Percentiles rank a stretch among this genome's conserved stretches.
These are phyloP conservation scores for Hafferia zeledoni DNA, from an alignment of 2,797 vertebrate genomes.

Conservation along the genomic window DNA sequence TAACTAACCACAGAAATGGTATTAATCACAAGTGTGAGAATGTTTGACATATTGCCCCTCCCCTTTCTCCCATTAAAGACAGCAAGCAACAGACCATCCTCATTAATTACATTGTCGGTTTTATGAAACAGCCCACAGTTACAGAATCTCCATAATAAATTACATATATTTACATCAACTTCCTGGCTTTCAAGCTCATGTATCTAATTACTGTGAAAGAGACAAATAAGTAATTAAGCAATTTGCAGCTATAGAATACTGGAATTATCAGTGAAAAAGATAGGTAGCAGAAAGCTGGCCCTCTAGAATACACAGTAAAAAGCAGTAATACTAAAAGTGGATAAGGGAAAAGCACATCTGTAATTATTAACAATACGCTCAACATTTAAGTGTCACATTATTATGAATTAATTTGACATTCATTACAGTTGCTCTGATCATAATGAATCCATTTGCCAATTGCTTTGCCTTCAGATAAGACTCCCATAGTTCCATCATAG, in stretches of 20 bases:
- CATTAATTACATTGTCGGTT: constrained; percentile 51
- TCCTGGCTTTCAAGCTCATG: not conserved
- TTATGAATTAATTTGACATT: constrained; percentile 61
- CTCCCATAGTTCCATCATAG: constrained; percentile 18
- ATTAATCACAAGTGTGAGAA: not conserved
- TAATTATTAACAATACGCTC: constrained; percentile 49
- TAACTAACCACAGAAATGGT: not conserved
- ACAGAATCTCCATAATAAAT: constrained; percentile 43
- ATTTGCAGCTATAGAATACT: constrained; percentile 15
- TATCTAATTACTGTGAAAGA: constrained; percentile 42
- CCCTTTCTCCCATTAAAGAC: not conserved
- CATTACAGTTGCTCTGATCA: constrained; percentile 44
- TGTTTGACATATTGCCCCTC: not conserved
- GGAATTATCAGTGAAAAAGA: not conserved
- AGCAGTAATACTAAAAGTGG: not conserved
- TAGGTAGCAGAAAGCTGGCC: not conserved
- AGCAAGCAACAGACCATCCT: not conserved
- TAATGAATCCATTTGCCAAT: constrained; percentile 34
- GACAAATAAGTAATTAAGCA: constrained; percentile 58
- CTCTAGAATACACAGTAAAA: not conserved
- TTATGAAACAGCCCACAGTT: constrained; percentile 14
- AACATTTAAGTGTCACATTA: constrained; percentile 44
- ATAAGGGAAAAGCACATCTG: not conserved
- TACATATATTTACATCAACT: constrained; percentile 46
- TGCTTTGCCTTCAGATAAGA: constrained; percentile 46